Base-by-base conservation (phyloP, 2,113 vertebrate genomes). In the Macquaria ambigua region DNA sequence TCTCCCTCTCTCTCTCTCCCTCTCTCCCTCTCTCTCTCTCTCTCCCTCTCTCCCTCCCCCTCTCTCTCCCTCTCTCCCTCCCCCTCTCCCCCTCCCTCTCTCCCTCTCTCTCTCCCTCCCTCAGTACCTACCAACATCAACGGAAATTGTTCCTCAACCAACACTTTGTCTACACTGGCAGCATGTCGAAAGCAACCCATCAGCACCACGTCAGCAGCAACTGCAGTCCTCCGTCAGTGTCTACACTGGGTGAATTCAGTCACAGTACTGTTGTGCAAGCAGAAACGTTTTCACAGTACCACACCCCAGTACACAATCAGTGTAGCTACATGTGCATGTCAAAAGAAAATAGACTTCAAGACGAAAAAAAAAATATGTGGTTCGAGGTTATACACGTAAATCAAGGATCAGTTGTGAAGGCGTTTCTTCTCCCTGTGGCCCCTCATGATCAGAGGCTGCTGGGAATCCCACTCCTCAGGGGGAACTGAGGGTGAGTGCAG, bases 141-240 rank as follows among this genome's bases (percentile, higher is more conserved):
- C 64, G 48, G 20, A 79, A 69, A 10, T 28, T 74, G 48, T 55
- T 81, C 55, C 39, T 80, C 53, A 68, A 61, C 69, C 9, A 70
- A 39, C 67, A 70, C 21, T 21, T 77, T 77, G 66, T 79, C 61
- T 62, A 62, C 55, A 58, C 56, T 4, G 28, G 58, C 72, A 34
- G 20, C 59, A 79, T 55, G 58, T 31, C 62, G 64, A 70, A 74
- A 74, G n/a, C 43, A 72, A 68, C 52, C 15, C 43, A 80, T 74
- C 73, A 74, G 62, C 66, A 25, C 11, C 61, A 46, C 28, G 31
- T 70, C 67, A 74, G 67, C 58, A 55, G 41, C 83, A 58, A 67
- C 50, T 74, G 23, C 16, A 53, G 34, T 55, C 5, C 20, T 81
- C 15, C 5, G 25, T 77, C 62, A 34, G 21, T 7, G 5, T 89